Percentiles rank a stretch among this genome's conserved stretches.
phyloP scores from a whole-genome alignment of 2,113 vertebrate genomes.

The Pelodiscus sinensis region DNA sequence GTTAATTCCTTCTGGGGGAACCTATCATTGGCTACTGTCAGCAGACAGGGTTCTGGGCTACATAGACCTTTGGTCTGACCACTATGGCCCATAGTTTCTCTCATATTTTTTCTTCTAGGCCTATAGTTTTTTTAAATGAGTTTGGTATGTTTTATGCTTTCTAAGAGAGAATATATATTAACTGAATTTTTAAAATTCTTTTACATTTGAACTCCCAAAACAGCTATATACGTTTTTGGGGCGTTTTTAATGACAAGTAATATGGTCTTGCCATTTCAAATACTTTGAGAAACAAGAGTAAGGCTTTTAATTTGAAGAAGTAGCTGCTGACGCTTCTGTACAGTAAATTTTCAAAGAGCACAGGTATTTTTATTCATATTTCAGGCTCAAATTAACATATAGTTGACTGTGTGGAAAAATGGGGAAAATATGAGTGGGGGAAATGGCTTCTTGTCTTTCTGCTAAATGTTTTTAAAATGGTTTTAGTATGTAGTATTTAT shows the following conservation, averaged over 20 bases:
- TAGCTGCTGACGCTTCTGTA: background rate
- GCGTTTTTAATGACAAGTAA: background rate
- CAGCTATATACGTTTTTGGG: background rate
- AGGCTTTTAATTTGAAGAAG: background rate
- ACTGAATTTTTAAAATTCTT: background rate
- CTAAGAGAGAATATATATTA: background rate
- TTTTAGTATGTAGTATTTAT: background rate
- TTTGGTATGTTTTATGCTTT: background rate
- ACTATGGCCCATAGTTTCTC: background rate
- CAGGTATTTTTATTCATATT: background rate
- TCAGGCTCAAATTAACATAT: background rate
- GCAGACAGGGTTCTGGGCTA: too few species aligned
- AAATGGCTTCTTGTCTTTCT: background rate
- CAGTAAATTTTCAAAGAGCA: background rate
- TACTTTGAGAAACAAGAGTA: background rate
- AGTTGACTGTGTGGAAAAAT: background rate
- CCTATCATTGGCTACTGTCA: too few species aligned
- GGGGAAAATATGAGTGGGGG: background rate
- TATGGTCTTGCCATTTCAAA: background rate
- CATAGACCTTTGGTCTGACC: too few species aligned
- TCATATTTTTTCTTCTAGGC: background rate
- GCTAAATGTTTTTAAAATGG: background rate
- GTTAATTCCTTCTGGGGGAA: too few species aligned
- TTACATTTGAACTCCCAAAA: background rate
- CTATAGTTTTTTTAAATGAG: background rate